These are phyloP conservation scores for Eueremaeus valkanovi DNA, from an alignment of 2,888 invertebrate genomes.

Conservation along the genomic window DNA sequence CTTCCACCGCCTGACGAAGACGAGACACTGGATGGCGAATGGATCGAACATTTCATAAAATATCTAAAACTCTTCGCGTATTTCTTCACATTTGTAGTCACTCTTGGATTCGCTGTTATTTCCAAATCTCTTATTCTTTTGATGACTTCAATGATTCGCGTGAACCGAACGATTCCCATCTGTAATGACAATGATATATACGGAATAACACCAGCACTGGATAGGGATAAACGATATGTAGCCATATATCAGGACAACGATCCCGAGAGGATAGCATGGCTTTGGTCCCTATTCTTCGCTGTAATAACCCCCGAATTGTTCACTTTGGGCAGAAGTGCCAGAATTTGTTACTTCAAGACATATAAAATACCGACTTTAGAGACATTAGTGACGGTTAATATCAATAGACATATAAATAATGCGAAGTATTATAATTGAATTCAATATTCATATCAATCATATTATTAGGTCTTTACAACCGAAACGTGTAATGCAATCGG, in stretches of 20 bases:
- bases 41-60: slow-evolving; percentile 43
- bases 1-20: slow-evolving; percentile 45
- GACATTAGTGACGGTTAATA: slow-evolving; percentile 44
- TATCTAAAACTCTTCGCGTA: slow-evolving; percentile 45
- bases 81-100: slow-evolving; percentile 43
- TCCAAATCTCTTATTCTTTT: slow-evolving; percentile 61
- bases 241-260: slow-evolving; percentile 33
- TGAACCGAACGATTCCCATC: slow-evolving; percentile 60
- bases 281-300: slow-evolving; percentile 50
- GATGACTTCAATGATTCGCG: slow-evolving; percentile 82
- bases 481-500: slow-evolving; percentile 56
- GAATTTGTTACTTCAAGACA: slow-evolving; percentile 50
- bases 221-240: slow-evolving; percentile 7
- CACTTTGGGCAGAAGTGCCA: slow-evolving; percentile 48
- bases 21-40: slow-evolving; percentile 43
- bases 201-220: slow-evolving; percentile 41
- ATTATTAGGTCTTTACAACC: slow-evolving; percentile 52
- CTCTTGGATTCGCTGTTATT: slow-evolving; percentile 42
- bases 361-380: slow-evolving; percentile 43
- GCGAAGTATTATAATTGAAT: neutral
- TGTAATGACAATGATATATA: slow-evolving; percentile 42
- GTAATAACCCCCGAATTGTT: slow-evolving; percentile 50
- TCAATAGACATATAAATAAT: neutral
- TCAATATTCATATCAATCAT: neutral
- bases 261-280: slow-evolving; percentile 50